phyloP scores from a whole-genome alignment of 2,888 invertebrate genomes.

The Hypercompe scribonia region DNA sequence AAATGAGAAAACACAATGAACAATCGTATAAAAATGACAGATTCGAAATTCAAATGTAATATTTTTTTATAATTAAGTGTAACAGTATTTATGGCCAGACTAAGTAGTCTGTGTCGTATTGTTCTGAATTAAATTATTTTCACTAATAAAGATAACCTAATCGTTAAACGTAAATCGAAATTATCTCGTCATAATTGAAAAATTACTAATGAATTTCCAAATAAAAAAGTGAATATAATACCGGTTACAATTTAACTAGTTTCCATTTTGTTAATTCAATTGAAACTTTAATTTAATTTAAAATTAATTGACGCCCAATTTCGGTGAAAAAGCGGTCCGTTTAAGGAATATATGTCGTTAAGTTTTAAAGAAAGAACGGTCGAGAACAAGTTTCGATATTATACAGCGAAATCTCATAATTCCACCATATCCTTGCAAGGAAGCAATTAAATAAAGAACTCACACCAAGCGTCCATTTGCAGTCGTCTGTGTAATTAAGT shows the following conservation, averaged over 20 bases:
- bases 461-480: neutral
- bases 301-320: neutral
- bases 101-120: too few species aligned
- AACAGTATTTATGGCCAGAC: too few species aligned
- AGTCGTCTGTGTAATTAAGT: neutral
- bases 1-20: too few species aligned
- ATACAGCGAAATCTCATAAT: neutral
- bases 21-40: too few species aligned
- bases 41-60: too few species aligned
- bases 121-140: neutral
- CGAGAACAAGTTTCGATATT: neutral
- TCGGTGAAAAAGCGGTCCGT: neutral
- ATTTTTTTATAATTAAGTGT: too few species aligned
- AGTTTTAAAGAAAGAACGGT: neutral
- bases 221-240: too few species aligned
- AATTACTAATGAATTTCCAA: too few species aligned
- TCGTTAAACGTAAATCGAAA: neutral
- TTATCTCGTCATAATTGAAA: too few species aligned
- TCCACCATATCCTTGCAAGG: neutral
- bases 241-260: neutral
- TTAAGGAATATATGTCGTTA: neutral
- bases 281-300: neutral
- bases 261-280: neutral
- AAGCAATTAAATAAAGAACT: neutral
- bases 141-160: neutral